A percentile compares a stretch with the other conserved stretches of the same genome.
Evolutionary conservation across 2,113 vertebrate species (phyloP).

Genomic region (Myrmecophaga tridactyla): DNA sequence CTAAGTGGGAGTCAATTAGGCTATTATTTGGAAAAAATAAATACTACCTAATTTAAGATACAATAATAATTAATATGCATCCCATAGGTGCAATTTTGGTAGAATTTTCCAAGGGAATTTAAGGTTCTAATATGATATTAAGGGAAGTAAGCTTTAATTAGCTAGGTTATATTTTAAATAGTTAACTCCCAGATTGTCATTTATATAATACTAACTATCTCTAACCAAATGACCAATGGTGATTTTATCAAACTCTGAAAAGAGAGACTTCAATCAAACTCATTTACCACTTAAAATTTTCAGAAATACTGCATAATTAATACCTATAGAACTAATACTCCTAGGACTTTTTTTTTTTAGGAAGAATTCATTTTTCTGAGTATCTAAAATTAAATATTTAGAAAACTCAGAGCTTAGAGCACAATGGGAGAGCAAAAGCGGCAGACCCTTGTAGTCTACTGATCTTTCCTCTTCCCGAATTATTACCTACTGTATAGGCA

Average conservation of each 20-base stretch:
- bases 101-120: conserved; percentile 6
- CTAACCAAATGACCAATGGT: not conserved
- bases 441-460: not conserved
- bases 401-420: not conserved
- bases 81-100: conserved; percentile 10
- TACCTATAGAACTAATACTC: not conserved
- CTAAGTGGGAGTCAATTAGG: conserved; percentile 50
- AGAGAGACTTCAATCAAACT: not conserved
- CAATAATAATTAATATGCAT: conserved; percentile 66
- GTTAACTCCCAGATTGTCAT: not conserved
- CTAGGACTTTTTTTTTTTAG: not conserved
- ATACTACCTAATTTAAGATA: conserved; percentile 53
- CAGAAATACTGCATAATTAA: not conserved
- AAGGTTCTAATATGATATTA: not conserved
- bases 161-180: not conserved
- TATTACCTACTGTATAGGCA: not conserved
- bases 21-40: conserved; percentile 51
- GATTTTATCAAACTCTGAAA: not conserved
- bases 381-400: not conserved
- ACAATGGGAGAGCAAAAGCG: not conserved
- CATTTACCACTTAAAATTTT: not conserved
- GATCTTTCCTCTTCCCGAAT: not conserved
- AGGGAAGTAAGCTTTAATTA: not conserved
- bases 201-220: not conserved
- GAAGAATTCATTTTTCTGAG: not conserved